Base-by-base conservation (phyloP, 2,113 vertebrate genomes). In the Nothocercus nigrocapillus region DNA sequence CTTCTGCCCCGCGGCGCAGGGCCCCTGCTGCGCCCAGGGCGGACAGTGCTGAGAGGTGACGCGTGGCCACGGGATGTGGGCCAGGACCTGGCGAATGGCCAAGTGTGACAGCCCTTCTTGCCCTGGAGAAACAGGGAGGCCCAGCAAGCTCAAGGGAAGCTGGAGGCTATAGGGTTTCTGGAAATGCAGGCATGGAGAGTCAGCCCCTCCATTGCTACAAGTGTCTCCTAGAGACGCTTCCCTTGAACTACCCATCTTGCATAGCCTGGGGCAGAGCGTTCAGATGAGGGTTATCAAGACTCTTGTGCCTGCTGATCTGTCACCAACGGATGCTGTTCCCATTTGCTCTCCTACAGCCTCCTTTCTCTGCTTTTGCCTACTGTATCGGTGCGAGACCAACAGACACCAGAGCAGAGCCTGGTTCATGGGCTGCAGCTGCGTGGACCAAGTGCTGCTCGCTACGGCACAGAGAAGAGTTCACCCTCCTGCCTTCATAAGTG, bases 381-480 rank as follows among this genome's bases (percentile, higher is more conserved):
- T 17, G 19, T 3, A 2, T 32, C 59, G 13, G 58, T 4, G n/a
- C 7, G 18, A 16, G n/a, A 7, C 21, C 0, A 66, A 45, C 0
- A 22, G 51, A 0, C 28, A 2, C 8, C 58, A 34, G 51, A 3
- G 11, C 0, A 0, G 18, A 49, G 56, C 56, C 11, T 3, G 62
- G 70, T 10, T 8, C 47, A 1, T 0, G 15, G 17, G 1, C 70
- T 34, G 3, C 0, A 7, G n/a, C 81, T 51, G 70, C 40, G 3
- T 13, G 61, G 45, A 25, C 45, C 20, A 1, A 2, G 28, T 8
- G 3, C 12, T 10, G 66, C 18, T 51, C 21, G 1, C 47, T 7
- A 0, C 0, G 17, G 73, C 67, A 19, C 49, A 9, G 49, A 3
- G 5, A 38, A 3, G 7, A 45, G 0, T 2, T 1, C 7, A 0